Evolutionary conservation across 2,113 vertebrate species (phyloP).

Genomic region (Microcebus lehilahytsara): DNA sequence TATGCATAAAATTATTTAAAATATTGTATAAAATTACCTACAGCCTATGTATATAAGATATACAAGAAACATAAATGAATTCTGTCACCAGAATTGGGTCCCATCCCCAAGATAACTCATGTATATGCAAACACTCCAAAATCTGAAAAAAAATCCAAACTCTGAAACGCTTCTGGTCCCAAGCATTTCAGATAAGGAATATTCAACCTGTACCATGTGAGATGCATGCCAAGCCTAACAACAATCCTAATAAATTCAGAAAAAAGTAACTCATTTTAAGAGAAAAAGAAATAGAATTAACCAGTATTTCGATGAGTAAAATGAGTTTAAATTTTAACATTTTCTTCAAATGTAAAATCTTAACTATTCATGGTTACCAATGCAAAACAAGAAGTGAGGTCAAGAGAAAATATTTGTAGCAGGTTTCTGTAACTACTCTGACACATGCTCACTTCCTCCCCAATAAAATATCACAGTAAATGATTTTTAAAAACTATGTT

Average conservation of each 20-base stretch:
- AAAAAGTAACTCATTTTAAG: background rate
- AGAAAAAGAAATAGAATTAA: background rate
- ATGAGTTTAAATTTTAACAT: slow-evolving; percentile 41
- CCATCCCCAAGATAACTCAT: background rate
- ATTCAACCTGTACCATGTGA: background rate
- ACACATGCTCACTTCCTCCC: background rate
- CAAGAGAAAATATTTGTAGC: background rate
- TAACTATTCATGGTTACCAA: background rate
- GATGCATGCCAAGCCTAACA: background rate
- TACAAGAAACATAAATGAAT: background rate
- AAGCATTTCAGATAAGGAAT: background rate
- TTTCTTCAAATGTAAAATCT: slow-evolving; percentile 36
- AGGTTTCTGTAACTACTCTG: background rate
- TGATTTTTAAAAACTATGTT: background rate
- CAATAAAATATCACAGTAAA: slow-evolving; percentile 45
- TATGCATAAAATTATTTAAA: background rate
- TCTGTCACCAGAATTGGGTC: background rate
- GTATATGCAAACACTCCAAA: background rate
- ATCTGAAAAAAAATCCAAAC: background rate
- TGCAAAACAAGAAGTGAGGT: background rate
- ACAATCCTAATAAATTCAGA: background rate
- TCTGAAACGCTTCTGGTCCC: background rate
- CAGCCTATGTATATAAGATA: background rate
- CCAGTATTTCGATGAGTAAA: background rate
- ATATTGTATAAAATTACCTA: background rate